Base-by-base conservation (phyloP, 2,797 vertebrate species). In the Vespertilio murinus region DNA sequence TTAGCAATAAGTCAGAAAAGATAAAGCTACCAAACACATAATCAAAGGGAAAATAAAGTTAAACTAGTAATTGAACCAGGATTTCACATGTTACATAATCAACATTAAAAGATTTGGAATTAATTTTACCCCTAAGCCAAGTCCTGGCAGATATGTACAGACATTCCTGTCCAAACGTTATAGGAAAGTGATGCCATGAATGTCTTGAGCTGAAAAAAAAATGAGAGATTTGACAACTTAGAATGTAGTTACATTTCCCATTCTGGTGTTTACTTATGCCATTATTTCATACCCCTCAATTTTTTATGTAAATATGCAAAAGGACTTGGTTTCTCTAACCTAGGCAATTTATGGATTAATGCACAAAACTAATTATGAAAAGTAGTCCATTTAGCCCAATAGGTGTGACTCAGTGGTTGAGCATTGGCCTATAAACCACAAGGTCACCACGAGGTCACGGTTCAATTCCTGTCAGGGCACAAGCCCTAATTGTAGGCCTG, bases 71-170 rank as follows among this genome's bases (percentile, higher is more conserved):
- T 0, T 14, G 77, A 95, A 78, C 11, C 42, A 74, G 42, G 90
- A 87, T 25, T 80, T 94, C 71, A 94, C n/a, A 61, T 71, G 52
- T 52, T 40, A 79, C 12, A 89, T 30, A 70, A 87, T 92, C 45
- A 87, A 67, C 71, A 73, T n/a, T 14, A 64, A 70, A 92, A 75
- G 59, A 75, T 84, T 71, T 16, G 91, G 28, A 90, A 96, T 14
- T 7, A 82, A 73, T 3, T 91, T 97, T 98, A 98, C 98, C 98
- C 74, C 92, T 96, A 56, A 97, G 75, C 98, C 98, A 98, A 78
- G 42, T 97, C 91, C 93, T 98, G 94, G 96, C 97, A 83, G 98
- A 98, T 88, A 98, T 93, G 71, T 97, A 97, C 92, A 96, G 96
- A 81, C 98, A 98, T 52, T 98, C 97, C 54, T 96, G 90, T 65